These are phyloP conservation scores for Chrysina gloriosa DNA, from an alignment of 2,888 invertebrate species.

Conservation along the genomic window DNA sequence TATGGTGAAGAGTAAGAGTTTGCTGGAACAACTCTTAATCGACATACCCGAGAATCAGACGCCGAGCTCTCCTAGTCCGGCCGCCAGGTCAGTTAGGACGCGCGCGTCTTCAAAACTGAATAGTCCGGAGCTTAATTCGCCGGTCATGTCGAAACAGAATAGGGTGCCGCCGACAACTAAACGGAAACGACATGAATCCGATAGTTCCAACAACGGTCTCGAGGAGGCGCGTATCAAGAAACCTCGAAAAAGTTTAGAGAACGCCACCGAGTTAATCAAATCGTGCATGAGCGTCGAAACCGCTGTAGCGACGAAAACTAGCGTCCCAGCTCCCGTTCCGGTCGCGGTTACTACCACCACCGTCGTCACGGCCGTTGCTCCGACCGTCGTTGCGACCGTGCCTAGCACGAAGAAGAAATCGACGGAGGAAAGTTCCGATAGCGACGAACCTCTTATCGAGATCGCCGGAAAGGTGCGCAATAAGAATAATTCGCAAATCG, in stretches of 20 bases:
- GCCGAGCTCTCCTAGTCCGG: slow-evolving; percentile 62
- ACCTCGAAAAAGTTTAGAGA: slow-evolving; percentile 71
- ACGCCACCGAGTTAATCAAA: slow-evolving; percentile 69
- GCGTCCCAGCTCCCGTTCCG: slow-evolving; percentile 24
- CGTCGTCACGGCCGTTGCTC: slow-evolving; percentile 53
- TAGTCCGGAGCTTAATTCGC: slow-evolving; percentile 69
- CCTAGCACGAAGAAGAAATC: slow-evolving; percentile 56
- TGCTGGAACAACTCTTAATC: slow-evolving; percentile 83
- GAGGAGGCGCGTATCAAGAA: slow-evolving; percentile 60
- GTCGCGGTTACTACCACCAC: not conserved
- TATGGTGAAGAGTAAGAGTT: slow-evolving; percentile 69
- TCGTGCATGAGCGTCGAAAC: slow-evolving; percentile 57
- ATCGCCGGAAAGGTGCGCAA: slow-evolving; percentile 75
- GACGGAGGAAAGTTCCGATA: slow-evolving; percentile 81
- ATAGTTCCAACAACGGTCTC: slow-evolving; percentile 69
- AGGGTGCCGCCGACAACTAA: slow-evolving; percentile 65
- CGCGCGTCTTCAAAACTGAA: slow-evolving; percentile 76
- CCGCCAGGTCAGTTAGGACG: slow-evolving; percentile 67
- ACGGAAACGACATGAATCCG: slow-evolving; percentile 83
- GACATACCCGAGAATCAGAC: slow-evolving; percentile 76
- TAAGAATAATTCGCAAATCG: slow-evolving; percentile 49
- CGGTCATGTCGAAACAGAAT: slow-evolving; percentile 50
- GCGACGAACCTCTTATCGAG: slow-evolving; percentile 83
- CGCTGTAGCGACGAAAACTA: slow-evolving; percentile 56
- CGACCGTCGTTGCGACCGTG: slow-evolving; percentile 39